These are phyloP conservation scores for Exephanes ischioxanthus DNA, from an alignment of 2,888 invertebrate species.

Conservation along the genomic window DNA sequence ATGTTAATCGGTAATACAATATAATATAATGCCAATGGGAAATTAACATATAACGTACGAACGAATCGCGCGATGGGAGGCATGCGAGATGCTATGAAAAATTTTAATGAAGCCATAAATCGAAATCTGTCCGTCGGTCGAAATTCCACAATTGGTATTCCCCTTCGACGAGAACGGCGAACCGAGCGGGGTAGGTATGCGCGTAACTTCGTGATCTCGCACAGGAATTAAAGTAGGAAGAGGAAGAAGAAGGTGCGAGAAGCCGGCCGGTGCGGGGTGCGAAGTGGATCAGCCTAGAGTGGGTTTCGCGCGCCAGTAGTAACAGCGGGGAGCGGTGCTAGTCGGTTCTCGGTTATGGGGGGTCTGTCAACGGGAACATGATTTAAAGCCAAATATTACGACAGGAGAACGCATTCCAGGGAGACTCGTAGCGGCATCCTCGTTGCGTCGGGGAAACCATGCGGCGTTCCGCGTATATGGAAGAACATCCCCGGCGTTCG, in stretches of 20 bases:
- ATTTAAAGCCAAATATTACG: slow-evolving; percentile 85
- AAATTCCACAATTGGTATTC: slow-evolving; percentile 52
- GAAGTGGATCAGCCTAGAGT: slow-evolving; percentile 51
- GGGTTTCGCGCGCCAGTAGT: slow-evolving; percentile 24
- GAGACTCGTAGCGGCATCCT: slow-evolving; percentile 70
- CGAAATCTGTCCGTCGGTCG: slow-evolving; percentile 59
- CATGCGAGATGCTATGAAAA: neutral
- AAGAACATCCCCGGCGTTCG: slow-evolving; percentile 46
- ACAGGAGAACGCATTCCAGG: slow-evolving; percentile 82
- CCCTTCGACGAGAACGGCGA: slow-evolving; percentile 14
- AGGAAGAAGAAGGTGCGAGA: neutral
- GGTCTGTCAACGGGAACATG: slow-evolving; percentile 83
- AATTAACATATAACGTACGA: too few species aligned
- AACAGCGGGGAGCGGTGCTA: slow-evolving; percentile 60
- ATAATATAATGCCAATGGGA: too few species aligned
- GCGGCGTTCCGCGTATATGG: slow-evolving; percentile 50
- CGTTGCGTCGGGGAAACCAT: slow-evolving; percentile 11
- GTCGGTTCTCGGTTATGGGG: slow-evolving; percentile 69
- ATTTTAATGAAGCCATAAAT: slow-evolving; percentile 66
- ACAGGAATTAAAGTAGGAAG: slow-evolving; percentile 32
- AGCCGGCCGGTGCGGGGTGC: slow-evolving; percentile 57
- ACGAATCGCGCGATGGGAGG: neutral
- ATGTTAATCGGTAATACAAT: too few species aligned
- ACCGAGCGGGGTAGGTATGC: slow-evolving; percentile 41
- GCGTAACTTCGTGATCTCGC: slow-evolving; percentile 37